Evolutionary conservation across 2,888 invertebrate species (phyloP).

Genomic region (Tenthredo distinguenda): DNA sequence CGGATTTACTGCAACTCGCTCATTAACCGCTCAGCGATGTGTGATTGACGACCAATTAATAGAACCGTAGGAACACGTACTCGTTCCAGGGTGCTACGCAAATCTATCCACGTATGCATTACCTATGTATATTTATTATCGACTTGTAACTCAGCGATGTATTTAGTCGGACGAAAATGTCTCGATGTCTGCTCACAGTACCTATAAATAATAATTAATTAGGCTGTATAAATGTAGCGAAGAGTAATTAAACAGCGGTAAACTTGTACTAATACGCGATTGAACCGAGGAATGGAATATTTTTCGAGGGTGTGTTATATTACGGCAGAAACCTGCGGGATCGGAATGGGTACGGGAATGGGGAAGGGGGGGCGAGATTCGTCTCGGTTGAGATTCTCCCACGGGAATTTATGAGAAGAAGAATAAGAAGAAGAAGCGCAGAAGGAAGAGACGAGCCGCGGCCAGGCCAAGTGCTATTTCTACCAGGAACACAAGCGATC

Average conservation of each 20-base stretch:
- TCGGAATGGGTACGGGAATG: not conserved
- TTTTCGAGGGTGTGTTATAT: too few relatives aligned
- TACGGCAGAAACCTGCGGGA: not conserved
- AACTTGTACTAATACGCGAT: too few relatives aligned
- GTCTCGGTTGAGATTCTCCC: constrained; percentile 35
- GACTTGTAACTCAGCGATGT: not conserved
- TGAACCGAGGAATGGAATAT: too few relatives aligned
- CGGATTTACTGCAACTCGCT: not conserved
- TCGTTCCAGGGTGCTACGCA: not conserved
- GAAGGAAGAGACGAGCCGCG: constrained; percentile 15
- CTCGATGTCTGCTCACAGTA: too few relatives aligned
- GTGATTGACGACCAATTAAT: constrained; percentile 2
- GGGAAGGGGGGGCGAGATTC: not conserved
- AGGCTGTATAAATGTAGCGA: too few relatives aligned
- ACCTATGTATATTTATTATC: too few relatives aligned
- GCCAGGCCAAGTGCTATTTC: not conserved
- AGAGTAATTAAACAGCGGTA: too few relatives aligned
- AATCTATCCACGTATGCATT: not conserved
- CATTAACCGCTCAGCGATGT: not conserved
- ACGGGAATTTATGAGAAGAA: not conserved
- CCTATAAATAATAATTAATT: too few relatives aligned
- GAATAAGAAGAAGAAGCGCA: not conserved
- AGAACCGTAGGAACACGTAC: not conserved
- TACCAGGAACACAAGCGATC: constrained; percentile 31
- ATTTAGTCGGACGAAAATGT: too few relatives aligned